A percentile compares a stretch with the other conserved stretches of the same genome.
These are phyloP conservation scores for Microtus montanus DNA, from an alignment of 2,113 vertebrate species.

Conservation along the genomic window DNA sequence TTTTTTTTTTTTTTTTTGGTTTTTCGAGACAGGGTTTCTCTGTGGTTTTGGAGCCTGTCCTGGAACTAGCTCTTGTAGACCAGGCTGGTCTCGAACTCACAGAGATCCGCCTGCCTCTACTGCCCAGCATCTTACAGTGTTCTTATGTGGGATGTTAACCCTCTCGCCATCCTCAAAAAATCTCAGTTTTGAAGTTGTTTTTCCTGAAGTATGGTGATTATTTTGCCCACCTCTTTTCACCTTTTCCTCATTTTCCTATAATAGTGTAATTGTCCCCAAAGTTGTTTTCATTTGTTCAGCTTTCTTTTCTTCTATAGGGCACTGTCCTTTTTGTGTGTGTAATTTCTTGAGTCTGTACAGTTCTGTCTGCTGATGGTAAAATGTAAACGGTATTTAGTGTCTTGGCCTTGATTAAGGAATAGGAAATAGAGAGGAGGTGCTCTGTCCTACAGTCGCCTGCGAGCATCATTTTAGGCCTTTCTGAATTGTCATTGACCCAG, in stretches of 20 bases:
- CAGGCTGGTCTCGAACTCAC: no score
- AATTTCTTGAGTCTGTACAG: not conserved
- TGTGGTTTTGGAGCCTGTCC: no score
- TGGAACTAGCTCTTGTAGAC: no score
- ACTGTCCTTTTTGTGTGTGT: conserved; percentile 23
- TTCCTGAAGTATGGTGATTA: not conserved
- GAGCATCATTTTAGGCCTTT: conserved; percentile 3
- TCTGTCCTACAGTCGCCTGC: not conserved
- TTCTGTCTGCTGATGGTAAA: conserved; percentile 4
- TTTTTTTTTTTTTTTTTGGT: no score
- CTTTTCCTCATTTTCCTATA: conserved; percentile 23
- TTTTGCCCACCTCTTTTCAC: conserved; percentile 14
- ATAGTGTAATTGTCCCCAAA: not conserved
- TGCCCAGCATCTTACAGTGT: no score
- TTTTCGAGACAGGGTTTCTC: no score
- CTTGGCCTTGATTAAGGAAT: conserved; percentile 25
- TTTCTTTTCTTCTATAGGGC: not conserved
- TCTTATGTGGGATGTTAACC: not conserved
- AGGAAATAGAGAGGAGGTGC: not conserved
- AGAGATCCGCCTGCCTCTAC: no score
- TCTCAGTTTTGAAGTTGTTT: conserved; percentile 20
- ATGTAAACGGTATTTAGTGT: not conserved
- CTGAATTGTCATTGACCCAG: not conserved
- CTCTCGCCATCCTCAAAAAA: not conserved
- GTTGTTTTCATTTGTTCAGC: not conserved